Percentiles rank a stretch among this genome's conserved stretches.
Evolutionary conservation across 2,888 invertebrate species (phyloP).

Genomic region (Loripinus fragilis): DNA sequence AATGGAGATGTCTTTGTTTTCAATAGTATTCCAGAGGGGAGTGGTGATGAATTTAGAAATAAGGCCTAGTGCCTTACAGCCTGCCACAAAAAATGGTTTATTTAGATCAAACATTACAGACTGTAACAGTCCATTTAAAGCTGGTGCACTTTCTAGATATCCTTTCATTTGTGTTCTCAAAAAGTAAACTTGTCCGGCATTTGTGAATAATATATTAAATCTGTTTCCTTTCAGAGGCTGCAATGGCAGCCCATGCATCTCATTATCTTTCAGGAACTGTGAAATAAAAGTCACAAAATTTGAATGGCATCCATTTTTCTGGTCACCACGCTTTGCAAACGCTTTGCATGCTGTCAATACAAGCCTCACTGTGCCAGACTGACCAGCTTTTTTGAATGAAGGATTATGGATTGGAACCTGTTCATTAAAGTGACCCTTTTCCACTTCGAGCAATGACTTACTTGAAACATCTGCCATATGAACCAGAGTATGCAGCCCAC

Average conservation of each 20-base stretch:
- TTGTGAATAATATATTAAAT: slow-evolving; percentile 28
- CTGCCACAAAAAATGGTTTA: slow-evolving; percentile 12
- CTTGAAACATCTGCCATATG: slow-evolving; percentile 25
- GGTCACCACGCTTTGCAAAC: slow-evolving; percentile 24
- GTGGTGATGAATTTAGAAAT: slow-evolving; percentile 21
- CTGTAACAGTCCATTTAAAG: slow-evolving; percentile 17
- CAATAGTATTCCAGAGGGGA: slow-evolving; percentile 27
- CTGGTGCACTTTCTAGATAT: slow-evolving; percentile 21
- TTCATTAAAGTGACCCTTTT: slow-evolving; percentile 1
- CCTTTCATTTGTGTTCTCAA: not conserved
- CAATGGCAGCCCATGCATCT: slow-evolving; percentile 11
- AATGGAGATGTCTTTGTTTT: slow-evolving; percentile 5
- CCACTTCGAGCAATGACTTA: slow-evolving; percentile 7
- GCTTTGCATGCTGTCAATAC: slow-evolving; percentile 25
- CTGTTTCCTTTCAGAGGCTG: slow-evolving; percentile 17
- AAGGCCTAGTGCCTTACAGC: slow-evolving; percentile 34
- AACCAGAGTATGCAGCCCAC: slow-evolving; percentile 25
- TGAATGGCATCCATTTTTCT: slow-evolving; percentile 26
- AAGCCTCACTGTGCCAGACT: slow-evolving; percentile 21
- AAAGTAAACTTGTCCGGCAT: slow-evolving; percentile 27
- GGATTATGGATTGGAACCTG: slow-evolving; percentile 3
- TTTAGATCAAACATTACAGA: slow-evolving; percentile 27
- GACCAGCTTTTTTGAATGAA: not conserved
- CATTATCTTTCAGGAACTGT: slow-evolving; percentile 6
- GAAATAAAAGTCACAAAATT: slow-evolving; percentile 9